Conservation (phyloP, 2,888 invertebrate genomes). For the Eretmocerus hayati region DNA sequence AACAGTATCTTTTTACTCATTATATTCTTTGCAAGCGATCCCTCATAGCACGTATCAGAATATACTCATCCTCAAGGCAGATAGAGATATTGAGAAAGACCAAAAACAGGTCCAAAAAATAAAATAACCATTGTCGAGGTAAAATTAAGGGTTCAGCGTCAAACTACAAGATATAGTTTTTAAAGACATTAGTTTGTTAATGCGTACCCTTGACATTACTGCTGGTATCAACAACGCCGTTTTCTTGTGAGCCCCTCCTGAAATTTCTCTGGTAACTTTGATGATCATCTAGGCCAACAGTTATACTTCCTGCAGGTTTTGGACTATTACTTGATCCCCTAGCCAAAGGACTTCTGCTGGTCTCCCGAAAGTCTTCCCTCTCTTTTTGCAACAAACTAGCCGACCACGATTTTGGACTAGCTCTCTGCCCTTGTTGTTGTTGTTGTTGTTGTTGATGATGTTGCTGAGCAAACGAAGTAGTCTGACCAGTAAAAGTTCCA, state of each 20-base stretch:
- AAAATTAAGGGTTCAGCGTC: no score
- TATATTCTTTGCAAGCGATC: no score
- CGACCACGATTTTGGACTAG: neutral
- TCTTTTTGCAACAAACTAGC: neutral
- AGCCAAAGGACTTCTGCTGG: constrained; percentile 16
- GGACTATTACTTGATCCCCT: constrained; percentile 37
- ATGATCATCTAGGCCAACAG: no score
- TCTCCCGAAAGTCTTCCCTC: neutral
- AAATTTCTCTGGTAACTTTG: constrained; percentile 24
- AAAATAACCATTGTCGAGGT: no score
- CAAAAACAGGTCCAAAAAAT: no score
- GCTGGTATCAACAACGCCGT: constrained; percentile 41
- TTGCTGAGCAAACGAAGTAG: no score
- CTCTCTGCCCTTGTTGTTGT: neutral
- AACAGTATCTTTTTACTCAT: no score
- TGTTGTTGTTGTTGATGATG: neutral
- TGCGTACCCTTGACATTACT: constrained; percentile 39
- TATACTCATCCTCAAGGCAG: no score
- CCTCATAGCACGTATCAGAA: no score
- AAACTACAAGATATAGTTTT: neutral
- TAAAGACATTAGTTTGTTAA: neutral
- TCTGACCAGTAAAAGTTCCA: no score
- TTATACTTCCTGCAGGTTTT: constrained; percentile 22
- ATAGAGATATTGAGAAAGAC: no score
- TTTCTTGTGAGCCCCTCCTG: constrained; percentile 33